Conservation (phyloP, 2,797 vertebrate species). For the Bradypus variegatus region DNA sequence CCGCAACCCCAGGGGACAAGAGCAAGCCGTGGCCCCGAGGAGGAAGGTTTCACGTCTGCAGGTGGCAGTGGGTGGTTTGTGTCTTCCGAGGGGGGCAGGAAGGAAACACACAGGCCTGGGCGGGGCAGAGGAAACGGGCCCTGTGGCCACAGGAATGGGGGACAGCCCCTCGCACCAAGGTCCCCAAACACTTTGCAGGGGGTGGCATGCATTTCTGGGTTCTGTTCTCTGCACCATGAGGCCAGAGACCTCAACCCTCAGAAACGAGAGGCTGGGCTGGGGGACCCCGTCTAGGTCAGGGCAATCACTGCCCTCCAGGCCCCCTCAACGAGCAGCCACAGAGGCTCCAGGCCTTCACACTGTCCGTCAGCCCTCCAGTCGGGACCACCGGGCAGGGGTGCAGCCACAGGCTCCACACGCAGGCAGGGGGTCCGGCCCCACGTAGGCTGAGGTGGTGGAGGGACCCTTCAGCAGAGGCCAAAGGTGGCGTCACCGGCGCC, state of each 20-base stretch:
- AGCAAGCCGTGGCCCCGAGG: too few relatives aligned
- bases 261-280: neutral
- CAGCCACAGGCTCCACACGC: too few relatives aligned
- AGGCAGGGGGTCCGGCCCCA: too few relatives aligned
- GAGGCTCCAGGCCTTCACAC: neutral
- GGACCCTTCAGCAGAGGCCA: too few relatives aligned
- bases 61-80: neutral
- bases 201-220: too few relatives aligned
- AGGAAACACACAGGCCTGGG: neutral
- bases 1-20: neutral
- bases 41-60: too few relatives aligned
- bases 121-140: neutral
- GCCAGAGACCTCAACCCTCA: too few relatives aligned
- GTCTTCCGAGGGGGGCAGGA: too few relatives aligned
- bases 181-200: neutral
- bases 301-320: neutral
- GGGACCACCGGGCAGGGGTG: too few relatives aligned
- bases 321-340: neutral
- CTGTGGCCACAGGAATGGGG: neutral
- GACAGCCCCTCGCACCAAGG: neutral
- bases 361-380: neutral
- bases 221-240: too few relatives aligned
- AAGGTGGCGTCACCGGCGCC: too few relatives aligned
- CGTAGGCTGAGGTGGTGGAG: neutral
- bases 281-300: rapidly evolving